Base-by-base conservation (phyloP, 1,140 invertebrate genomes). In the Drosophila willistoni region DNA sequence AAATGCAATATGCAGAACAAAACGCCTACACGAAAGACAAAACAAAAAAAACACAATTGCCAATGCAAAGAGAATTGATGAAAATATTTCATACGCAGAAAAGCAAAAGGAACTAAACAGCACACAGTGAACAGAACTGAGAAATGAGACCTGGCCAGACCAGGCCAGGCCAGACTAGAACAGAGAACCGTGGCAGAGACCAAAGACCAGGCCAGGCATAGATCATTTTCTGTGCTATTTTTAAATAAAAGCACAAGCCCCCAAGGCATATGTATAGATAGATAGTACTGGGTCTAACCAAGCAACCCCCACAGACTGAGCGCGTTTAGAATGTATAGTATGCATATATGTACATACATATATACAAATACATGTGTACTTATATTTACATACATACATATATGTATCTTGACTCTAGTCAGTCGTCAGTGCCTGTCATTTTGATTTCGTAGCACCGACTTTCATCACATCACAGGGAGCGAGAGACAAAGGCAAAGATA, bases 161-260 rank as follows among this genome's bases (percentile, higher is more conserved):
- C 85, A 13, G n/a, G 7, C 25, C n/a, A 22, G 34, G 17, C 19
- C n/a, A 9, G 41, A 62, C 17, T 39, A 51, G 65, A 67, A 42
- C 33, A 44, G 42, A 68, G 54, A 63, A n/a, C 51, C 36, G 36
- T 39, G 36, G 36, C 36, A 62, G 19, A 51, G 44, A 51, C 44
- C 44, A 51, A 19, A 51, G 44, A 51, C 44, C 44, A 51, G 44
- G 69, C 77, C 36, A 71, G 55, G 69, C 74, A 81, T 85, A 81
- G 73, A 85, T 85, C 71, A 85, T 81, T 85, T 86, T 69, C 64
- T 56, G 33, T 47, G 68, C 72, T 86, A 85, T 86, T 85, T 85
- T 75, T 85, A 85, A 81, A 76, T 39, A 55, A 76, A 76, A 63
- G 47, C 73, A 60, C 68, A 61, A 76, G 41, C 61, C 64, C 61